Percentiles rank a stretch among this genome's conserved stretches.
phyloP scores from a whole-genome alignment of 2,888 invertebrate genomes.

The Teinopalpus imperialis region DNA sequence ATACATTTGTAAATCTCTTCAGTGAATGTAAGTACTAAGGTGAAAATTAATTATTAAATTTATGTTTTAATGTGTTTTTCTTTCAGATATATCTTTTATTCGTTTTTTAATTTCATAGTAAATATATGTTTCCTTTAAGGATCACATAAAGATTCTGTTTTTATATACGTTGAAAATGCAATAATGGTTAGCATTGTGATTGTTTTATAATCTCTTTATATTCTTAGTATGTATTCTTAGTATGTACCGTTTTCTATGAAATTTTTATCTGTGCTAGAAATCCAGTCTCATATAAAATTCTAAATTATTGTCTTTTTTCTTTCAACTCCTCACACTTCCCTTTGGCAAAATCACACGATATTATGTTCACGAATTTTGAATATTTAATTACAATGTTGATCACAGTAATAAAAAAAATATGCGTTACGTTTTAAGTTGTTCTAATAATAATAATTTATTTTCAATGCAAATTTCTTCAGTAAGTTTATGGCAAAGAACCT shows the following conservation, averaged over 20 bases:
- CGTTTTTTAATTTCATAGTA: conserved; percentile 27
- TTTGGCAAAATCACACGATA: too few species aligned
- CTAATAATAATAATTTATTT: too few species aligned
- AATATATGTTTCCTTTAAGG: conserved; percentile 4
- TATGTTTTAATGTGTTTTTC: background rate
- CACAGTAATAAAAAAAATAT: too few species aligned
- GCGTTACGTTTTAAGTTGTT: too few species aligned
- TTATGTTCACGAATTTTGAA: too few species aligned
- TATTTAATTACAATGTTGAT: too few species aligned
- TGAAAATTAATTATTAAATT: too few species aligned
- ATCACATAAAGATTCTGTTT: conserved; percentile 4
- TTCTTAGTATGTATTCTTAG: conserved; percentile 62
- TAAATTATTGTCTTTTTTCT: background rate
- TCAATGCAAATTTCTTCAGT: too few species aligned
- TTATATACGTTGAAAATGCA: conserved; percentile 19
- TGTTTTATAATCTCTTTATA: conserved; percentile 69
- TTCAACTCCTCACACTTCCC: too few species aligned
- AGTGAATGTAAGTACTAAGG: conserved; percentile 13
- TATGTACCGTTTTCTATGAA: conserved; percentile 71
- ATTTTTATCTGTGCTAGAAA: conserved; percentile 69
- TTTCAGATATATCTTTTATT: background rate
- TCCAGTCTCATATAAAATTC: conserved; percentile 59
- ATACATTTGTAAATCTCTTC: too few species aligned
- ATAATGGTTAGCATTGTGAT: conserved; percentile 50
- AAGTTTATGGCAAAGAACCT: too few species aligned